Conservation (phyloP, 2,113 vertebrate species). For the Illadopsis cleaveri region DNA sequence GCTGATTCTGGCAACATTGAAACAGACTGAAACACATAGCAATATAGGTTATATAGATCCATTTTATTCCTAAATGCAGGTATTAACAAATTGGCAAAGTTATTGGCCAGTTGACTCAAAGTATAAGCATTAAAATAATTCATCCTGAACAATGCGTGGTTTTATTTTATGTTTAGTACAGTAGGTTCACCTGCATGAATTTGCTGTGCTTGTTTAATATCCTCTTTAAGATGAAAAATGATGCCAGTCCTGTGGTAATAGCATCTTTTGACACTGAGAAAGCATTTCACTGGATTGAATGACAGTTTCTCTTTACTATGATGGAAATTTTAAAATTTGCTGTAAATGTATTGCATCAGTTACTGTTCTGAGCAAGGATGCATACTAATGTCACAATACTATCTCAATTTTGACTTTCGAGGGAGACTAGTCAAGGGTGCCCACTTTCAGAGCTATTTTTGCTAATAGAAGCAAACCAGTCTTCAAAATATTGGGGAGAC, state of each 20-base stretch:
- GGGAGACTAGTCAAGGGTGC: conserved; percentile 4
- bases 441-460: not conserved
- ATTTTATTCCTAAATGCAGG: conserved; percentile 52
- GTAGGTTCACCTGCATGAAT: conserved; percentile 68
- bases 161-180: conserved; percentile 71
- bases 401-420: conserved; percentile 6
- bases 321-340: conserved; percentile 66
- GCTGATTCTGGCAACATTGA: not conserved
- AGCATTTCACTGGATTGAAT: conserved; percentile 67
- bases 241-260: conserved; percentile 64
- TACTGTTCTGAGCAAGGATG: conserved; percentile 5
- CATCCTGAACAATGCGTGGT: conserved; percentile 66
- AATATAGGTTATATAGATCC: not conserved
- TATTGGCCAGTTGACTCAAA: conserved; percentile 72
- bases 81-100: conserved; percentile 66
- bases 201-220: conserved; percentile 76
- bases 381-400: conserved; percentile 3
- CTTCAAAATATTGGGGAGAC: not conserved
- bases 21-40: not conserved
- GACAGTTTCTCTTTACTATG: conserved; percentile 59
- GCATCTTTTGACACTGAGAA: conserved; percentile 72
- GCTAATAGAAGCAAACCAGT: not conserved
- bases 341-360: conserved; percentile 40
- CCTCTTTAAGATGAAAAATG: conserved; percentile 76
- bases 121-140: conserved; percentile 72